Base-by-base conservation (phyloP, 2,888 invertebrate genomes). In the Drosophila acutilabella region DNA sequence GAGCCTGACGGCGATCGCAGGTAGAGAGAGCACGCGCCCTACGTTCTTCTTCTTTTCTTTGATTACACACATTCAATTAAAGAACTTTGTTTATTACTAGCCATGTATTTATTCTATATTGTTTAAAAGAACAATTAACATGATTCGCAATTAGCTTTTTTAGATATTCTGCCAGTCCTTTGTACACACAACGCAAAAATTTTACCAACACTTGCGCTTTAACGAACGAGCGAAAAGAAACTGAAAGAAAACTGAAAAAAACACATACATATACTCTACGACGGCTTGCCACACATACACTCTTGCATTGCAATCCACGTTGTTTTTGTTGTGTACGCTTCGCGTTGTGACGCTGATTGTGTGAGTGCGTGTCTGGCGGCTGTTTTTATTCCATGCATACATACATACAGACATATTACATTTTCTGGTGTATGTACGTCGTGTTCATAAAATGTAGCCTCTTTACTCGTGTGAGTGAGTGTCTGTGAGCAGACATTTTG, bases 181-280 rank as follows among this genome's bases (percentile, higher is more conserved):
- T 45, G 8, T 50, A 64, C 47, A 52, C 20, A 64, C 48, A 51
- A 50, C 56, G 58, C 45, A 57, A 51, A 51, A 71, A 68, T 62
- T 77, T 67, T 56, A 85, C 71, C 53, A 80, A 81, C 85, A 85
- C 85, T 81, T 88, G 82, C 78, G 85, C 62, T 80, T 57, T 71
- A 68, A 53, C 71, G 71, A 76, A 60, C 84, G 68, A 70, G 64
- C 88, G 71, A 86, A 89, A 75, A 73, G 74, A 81, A 89, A 85
- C 85, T 85, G 89, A 89, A 84, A 82, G 81, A 74, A 85, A 84
- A 71, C 74, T 56, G 71, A 76, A 76, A 86, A 86, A 71, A 64
- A 78, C 83, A 70, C 69, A 78, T 71, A 76, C 83, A 73, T 66
- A 71, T 60, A 59, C 79, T 76, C 66, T 64, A 41, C 47, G 59